These are phyloP conservation scores for Halichondria panicea DNA, from an alignment of 37 sponge, comb jelly and placozoan species.

Conservation along the genomic window DNA sequence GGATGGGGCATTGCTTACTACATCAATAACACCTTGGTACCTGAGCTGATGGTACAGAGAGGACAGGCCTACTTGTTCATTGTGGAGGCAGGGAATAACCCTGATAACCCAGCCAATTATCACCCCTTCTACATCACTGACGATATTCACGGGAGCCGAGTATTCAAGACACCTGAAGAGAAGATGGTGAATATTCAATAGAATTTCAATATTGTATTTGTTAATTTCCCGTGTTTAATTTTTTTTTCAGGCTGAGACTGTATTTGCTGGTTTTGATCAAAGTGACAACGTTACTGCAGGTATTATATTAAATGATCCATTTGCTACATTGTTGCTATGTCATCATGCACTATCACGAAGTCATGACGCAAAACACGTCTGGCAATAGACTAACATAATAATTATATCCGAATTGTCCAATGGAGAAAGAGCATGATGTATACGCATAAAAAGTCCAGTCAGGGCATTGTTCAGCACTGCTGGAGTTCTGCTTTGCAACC, in stretches of 20 bases:
- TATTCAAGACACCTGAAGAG: constrained; percentile 1
- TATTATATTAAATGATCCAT: constrained; percentile 1
- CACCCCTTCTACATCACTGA: constrained; percentile 85
- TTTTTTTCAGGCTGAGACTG: constrained; percentile 11
- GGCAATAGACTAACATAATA: too few relatives aligned
- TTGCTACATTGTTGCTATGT: neutral
- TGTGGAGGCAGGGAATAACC: constrained; percentile 59
- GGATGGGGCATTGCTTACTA: constrained; percentile 85
- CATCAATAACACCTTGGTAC: constrained; percentile 61
- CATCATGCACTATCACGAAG: neutral
- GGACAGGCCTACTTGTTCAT: constrained; percentile 68
- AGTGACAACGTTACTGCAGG: constrained; percentile 17
- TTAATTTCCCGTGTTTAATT: neutral
- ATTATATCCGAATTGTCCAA: too few relatives aligned
- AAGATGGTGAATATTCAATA: constrained; percentile 6
- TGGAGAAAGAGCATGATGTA: too few relatives aligned
- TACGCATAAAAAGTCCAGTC: too few relatives aligned
- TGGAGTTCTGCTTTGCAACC: too few relatives aligned
- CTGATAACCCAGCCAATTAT: constrained; percentile 24
- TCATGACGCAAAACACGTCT: neutral
- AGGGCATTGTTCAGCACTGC: too few relatives aligned
- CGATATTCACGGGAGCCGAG: constrained; percentile 33
- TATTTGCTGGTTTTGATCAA: constrained; percentile 57
- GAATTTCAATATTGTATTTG: neutral
- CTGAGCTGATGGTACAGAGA: constrained; percentile 54